Evolutionary conservation across 2,888 invertebrate genomes (phyloP), one percentile per base, ranked within the genome.

Genomic region (Erynnis tages): DNA sequence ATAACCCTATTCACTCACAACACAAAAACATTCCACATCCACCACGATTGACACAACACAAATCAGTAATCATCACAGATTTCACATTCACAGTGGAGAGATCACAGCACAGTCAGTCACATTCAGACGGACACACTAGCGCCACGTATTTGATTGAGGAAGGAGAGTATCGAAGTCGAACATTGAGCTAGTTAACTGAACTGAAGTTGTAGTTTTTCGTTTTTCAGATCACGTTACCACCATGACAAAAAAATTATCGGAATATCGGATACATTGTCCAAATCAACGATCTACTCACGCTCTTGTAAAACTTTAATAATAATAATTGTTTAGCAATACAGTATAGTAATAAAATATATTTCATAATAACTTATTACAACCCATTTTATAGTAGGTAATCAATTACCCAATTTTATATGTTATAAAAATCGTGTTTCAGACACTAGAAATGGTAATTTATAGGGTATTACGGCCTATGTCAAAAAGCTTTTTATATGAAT

Each of bases 21-120:
- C 84, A 87, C 87, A 81, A 80, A n/a, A 79, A 82, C 85, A 80
- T 75, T 73, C 73, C 76, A 82, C 78, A 76, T 65, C 63, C 65
- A 67, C 66, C 21, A 21, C 21, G 64, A 57, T 64, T 69, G 69
- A 64, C 73, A 71, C 59, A 48, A 59, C 32, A 49, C 50, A 50
- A 43, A 50, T 43, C 37, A 37, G 21, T 21, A 6, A 21, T 21
- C 21, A 63, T 65, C 65, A 62, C 58, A 59, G 55, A n/a, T n/a
- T n/a, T n/a, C n/a, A n/a, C n/a, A n/a, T n/a, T n/a, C 34, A 34
- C 34, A 34, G 34, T 8, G 14, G 13, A 5, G 25, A 6, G 13
- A 32, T 34, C 14, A 32, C 3, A 16, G 5, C 34, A 16, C 34
- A 16, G 34, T 13, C 21, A 4, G 3, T 57, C 58, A 62, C 60